These are phyloP conservation scores for Zaprionus inermis DNA, from an alignment of 1,140 invertebrate genomes.

Conservation along the genomic window DNA sequence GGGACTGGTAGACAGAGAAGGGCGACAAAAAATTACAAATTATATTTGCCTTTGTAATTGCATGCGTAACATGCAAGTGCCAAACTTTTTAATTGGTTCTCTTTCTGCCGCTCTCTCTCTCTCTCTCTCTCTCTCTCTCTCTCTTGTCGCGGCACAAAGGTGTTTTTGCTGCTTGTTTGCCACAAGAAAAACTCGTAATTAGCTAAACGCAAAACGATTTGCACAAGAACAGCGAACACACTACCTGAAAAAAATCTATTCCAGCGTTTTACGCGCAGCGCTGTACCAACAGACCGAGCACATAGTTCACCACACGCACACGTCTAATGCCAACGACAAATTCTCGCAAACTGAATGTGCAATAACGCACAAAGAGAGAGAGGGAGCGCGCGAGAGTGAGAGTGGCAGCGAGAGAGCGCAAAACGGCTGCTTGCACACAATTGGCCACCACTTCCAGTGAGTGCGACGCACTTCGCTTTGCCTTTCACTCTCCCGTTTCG, in stretches of 20 bases:
- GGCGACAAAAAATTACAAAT: slow-evolving; percentile 54
- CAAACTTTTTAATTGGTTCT: slow-evolving; percentile 41
- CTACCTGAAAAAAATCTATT: slow-evolving; percentile 21
- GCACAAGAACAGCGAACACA: slow-evolving; percentile 12
- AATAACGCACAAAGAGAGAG: slow-evolving; percentile 11
- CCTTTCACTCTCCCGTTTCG: background rate
- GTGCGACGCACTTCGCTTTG: background rate
- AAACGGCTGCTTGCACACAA: slow-evolving; percentile 14
- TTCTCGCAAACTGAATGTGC: slow-evolving; percentile 66
- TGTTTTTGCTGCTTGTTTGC: slow-evolving; percentile 3
- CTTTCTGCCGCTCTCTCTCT: background rate
- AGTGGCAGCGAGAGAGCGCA: background rate
- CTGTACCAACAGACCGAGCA: slow-evolving; percentile 4
- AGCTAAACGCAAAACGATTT: slow-evolving; percentile 19
- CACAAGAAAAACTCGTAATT: slow-evolving; percentile 23
- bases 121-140: background rate
- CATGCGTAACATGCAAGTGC: slow-evolving; percentile 54
- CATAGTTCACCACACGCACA: slow-evolving; percentile 55
- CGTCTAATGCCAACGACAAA: slow-evolving; percentile 68
- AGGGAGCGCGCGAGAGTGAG: background rate
- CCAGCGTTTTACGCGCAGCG: slow-evolving; percentile 25
- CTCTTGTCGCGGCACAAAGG: slow-evolving; percentile 2
- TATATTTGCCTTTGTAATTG: slow-evolving; percentile 67
- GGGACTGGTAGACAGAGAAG: background rate
- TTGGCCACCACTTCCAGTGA: slow-evolving; percentile 52